Evolutionary conservation across 2,797 vertebrate genomes (phyloP), one percentile per base, ranked within the genome.

Genomic region (Onychomys leucogaster): DNA sequence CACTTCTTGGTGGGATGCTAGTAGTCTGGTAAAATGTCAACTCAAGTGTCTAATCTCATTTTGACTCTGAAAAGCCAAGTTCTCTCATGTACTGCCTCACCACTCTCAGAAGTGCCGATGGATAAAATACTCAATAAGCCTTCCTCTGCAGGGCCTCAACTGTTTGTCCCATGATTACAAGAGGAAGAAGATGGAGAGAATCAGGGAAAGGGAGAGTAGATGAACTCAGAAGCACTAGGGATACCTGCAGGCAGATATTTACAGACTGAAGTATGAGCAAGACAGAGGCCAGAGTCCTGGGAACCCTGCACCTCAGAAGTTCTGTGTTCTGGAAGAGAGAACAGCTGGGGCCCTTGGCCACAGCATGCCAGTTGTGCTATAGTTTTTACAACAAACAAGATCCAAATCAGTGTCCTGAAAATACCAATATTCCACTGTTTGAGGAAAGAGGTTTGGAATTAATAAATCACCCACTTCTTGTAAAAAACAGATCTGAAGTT

Each of bases 401-500:
- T 73, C 59, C 57, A 94, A 97, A 90, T 92, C 78, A 90, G 1
- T 65, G 32, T 83, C 92, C 75, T 90, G 49, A 94, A 95, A 96
- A 88, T 94, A 85, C 25, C 82, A 95, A 77, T 94, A 94, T 97
- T 92, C 82, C 65, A 94, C 75, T 73, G 34, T 90, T 90, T 65
- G 46, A 92, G 86, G 81, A 93, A 97, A 95, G 57, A 93, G 16
- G 63, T 86, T 86, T 92, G 52, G 81, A 91, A 94, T 94, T 96
- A 92, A 96, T 82, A 96, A 94, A 93, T n/a, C 37, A 96, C 14
- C 55, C 34, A 91, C n/a, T 95, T 94, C 88, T 95, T 49, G 90
- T 43, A 37, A 96, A 97, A 73, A 96, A 83, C 7, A 95, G 94
- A 41, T 90, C 43, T 88, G 12, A 90, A 89, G 52, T 55, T 93